phyloP scores from a whole-genome alignment of 2,113 vertebrate genomes.

The Epinephelus lanceolatus region DNA sequence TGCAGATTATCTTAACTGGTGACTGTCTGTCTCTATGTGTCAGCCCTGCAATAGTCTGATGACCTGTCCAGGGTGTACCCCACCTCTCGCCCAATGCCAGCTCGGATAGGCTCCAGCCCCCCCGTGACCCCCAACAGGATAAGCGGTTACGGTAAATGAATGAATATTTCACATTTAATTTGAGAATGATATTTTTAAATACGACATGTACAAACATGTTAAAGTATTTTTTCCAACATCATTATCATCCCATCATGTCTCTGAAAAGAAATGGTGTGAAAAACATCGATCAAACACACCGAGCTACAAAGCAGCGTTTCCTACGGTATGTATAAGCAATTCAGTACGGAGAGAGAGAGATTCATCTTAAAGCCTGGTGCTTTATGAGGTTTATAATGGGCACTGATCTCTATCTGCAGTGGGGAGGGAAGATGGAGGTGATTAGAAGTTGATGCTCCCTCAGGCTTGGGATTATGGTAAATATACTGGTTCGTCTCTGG shows the following conservation, averaged over 20 bases:
- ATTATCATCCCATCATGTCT: background rate
- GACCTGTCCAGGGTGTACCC: too few relatives aligned
- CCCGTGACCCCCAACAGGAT: too few relatives aligned
- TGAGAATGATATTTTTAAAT: background rate
- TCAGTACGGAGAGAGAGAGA: conserved; percentile 27
- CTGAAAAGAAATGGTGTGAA: conserved; percentile 22
- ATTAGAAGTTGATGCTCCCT: conserved; percentile 80
- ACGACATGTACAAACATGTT: background rate
- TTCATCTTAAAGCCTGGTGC: conserved; percentile 65
- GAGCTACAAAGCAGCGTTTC: conserved; percentile 30
- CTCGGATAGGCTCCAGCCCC: too few relatives aligned
- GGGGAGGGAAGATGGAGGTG: conserved; percentile 75
- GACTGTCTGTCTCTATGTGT: too few relatives aligned
- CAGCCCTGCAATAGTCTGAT: too few relatives aligned
- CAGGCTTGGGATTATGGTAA: conserved; percentile 83
- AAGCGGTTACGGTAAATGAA: too few relatives aligned
- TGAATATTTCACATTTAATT: background rate
- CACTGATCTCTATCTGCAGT: conserved; percentile 77
- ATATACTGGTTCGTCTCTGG: conserved; percentile 68
- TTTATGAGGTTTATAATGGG: conserved; percentile 75
- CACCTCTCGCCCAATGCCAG: too few relatives aligned
- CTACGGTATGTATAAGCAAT: conserved; percentile 18
- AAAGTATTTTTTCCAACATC: background rate
- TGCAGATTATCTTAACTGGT: too few relatives aligned
- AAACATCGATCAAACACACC: conserved; percentile 23